Evolutionary conservation across 2,113 vertebrate genomes (phyloP).

Genomic region (Pseudorasbora parva): DNA sequence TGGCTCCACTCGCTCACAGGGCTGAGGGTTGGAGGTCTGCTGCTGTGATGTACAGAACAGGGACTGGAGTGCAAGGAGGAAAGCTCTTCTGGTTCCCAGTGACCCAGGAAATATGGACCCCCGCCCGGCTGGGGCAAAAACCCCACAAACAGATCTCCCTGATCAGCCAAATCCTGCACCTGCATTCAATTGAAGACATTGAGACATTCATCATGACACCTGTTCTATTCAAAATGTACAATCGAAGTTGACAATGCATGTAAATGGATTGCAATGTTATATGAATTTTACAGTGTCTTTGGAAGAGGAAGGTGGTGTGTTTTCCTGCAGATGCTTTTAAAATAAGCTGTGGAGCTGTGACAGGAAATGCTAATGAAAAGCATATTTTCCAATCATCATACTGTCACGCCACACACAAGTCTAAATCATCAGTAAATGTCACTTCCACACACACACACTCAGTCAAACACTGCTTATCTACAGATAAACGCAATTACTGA

Average conservation of each 20-base stretch:
- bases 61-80: conserved; percentile 79
- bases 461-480: conserved; percentile 46
- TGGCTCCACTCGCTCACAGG: conserved; percentile 49
- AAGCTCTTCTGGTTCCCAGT: conserved; percentile 71
- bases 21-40: conserved; percentile 63
- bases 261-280: not conserved
- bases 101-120: conserved; percentile 63
- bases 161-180: conserved; percentile 92
- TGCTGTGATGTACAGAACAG: conserved; percentile 70
- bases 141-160: conserved; percentile 89
- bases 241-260: not conserved
- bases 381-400: conserved; percentile 63
- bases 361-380: conserved; percentile 67
- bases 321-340: conserved; percentile 22
- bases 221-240: not conserved
- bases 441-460: conserved; percentile 43
- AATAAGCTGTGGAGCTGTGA: conserved; percentile 63
- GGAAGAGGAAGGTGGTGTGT: not conserved
- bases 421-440: conserved; percentile 49
- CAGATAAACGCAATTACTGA: conserved; percentile 45
- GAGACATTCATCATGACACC: not conserved
- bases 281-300: not conserved
- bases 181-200: conserved; percentile 61
- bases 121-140: conserved; percentile 84
- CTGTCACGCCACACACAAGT: conserved; percentile 54